Conservation (phyloP, 2,888 invertebrate species). For the Ypsolopha scabrella region DNA sequence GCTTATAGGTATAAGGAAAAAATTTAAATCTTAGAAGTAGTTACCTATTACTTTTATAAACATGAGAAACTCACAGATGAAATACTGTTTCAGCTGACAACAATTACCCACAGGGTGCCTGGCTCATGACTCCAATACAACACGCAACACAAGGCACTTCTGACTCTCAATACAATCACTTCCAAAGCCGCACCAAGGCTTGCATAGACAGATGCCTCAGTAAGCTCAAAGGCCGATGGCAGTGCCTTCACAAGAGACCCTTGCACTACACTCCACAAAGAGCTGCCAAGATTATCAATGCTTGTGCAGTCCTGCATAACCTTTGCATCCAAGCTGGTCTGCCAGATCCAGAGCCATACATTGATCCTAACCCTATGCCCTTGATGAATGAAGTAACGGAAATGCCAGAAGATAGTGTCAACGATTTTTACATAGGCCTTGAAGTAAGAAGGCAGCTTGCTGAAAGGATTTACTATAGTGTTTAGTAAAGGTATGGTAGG, state of each 20-base stretch:
- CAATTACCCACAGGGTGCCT: constrained; percentile 38
- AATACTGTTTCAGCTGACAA: constrained; percentile 21
- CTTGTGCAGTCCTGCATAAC: constrained; percentile 40
- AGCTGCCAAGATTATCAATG: constrained; percentile 41
- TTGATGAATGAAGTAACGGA: constrained; percentile 28
- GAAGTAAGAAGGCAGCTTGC: constrained; percentile 37
- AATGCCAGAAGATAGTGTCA: constrained; percentile 35
- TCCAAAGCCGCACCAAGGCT: constrained; percentile 30
- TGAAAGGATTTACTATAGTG: constrained; percentile 38
- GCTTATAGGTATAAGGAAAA: constrained; percentile 28
- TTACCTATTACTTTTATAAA: no score
- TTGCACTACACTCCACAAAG: constrained; percentile 37
- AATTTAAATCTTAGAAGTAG: no score
- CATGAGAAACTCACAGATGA: no score
- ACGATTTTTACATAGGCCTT: constrained; percentile 37
- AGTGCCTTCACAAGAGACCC: constrained; percentile 33
- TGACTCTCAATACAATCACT: constrained; percentile 41
- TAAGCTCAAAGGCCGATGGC: constrained; percentile 37
- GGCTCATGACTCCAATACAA: constrained; percentile 39
- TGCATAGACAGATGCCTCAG: constrained; percentile 34
- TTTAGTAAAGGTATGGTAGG: no score
- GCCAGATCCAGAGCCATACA: constrained; percentile 25
- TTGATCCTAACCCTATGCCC: constrained; percentile 24
- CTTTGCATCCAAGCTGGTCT: constrained; percentile 28
- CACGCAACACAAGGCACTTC: constrained; percentile 34